phyloP scores from a whole-genome alignment of 2,113 vertebrate genomes.

The Penelope pileata region DNA sequence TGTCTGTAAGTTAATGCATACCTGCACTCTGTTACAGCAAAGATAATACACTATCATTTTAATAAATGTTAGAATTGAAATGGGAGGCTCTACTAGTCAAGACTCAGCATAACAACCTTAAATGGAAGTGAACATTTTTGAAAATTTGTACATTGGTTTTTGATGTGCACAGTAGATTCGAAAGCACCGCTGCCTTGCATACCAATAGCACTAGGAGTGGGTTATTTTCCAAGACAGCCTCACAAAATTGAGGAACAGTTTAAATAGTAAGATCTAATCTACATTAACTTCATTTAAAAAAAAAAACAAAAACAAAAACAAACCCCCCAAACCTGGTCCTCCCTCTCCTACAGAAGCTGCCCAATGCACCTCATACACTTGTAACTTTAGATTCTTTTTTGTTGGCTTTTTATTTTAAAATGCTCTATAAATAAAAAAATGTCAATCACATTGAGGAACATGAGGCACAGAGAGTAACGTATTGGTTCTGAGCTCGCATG shows the following conservation, averaged over 20 bases:
- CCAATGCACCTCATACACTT: constrained; percentile 84
- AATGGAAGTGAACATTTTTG: constrained; percentile 73
- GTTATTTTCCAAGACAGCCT: constrained; percentile 89
- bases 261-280: constrained; percentile 88
- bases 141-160: constrained; percentile 71
- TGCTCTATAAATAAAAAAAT: constrained; percentile 85
- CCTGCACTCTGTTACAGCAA: constrained; percentile 77
- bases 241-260: constrained; percentile 94
- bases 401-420: constrained; percentile 75
- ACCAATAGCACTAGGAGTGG: constrained; percentile 82
- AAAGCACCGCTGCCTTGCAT: constrained; percentile 90
- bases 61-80: constrained; percentile 70
- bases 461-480: constrained; percentile 93
- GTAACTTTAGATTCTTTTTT: constrained; percentile 75
- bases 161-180: constrained; percentile 74
- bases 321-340: constrained; percentile 79
- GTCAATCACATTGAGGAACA: constrained; percentile 85
- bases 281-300: constrained; percentile 78
- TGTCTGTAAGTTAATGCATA: constrained; percentile 74
- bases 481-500: constrained; percentile 95
- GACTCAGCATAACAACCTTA: constrained; percentile 69
- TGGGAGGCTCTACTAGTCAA: constrained; percentile 73
- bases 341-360: constrained; percentile 80
- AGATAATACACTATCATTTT: constrained; percentile 67
- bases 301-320: constrained; percentile 59